Evolutionary conservation across 2,888 invertebrate species (phyloP).

Genomic region (Pterostichus niger): DNA sequence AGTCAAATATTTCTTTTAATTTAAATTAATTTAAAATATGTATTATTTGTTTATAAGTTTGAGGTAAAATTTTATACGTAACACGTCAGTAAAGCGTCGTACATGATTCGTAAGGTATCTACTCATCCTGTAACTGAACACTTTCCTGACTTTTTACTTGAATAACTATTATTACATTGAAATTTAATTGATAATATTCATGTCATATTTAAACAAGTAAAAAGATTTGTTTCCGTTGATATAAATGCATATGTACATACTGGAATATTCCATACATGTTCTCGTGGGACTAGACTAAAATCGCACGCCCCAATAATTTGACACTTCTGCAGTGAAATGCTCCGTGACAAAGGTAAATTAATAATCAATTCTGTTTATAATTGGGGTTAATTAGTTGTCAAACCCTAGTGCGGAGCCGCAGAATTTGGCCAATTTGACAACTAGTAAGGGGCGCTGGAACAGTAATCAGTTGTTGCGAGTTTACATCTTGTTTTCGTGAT

Average conservation of each 20-base stretch:
- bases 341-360: conserved; percentile 66
- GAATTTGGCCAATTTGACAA: conserved; percentile 66
- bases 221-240: too few species aligned
- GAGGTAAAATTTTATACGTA: too few species aligned
- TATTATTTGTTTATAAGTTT: too few species aligned
- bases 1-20: too few species aligned
- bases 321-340: conserved; percentile 65
- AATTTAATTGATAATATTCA: too few species aligned
- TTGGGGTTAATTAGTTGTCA: conserved; percentile 66
- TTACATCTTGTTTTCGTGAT: conserved; percentile 38
- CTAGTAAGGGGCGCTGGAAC: conserved; percentile 20
- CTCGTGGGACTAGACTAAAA: conserved; percentile 30
- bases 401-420: conserved; percentile 55
- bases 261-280: conserved; percentile 11
- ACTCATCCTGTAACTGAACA: too few species aligned
- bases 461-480: conserved; percentile 35
- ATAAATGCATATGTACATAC: conserved; percentile 6
- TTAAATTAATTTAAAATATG: too few species aligned
- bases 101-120: too few species aligned
- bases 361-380: conserved; percentile 66
- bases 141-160: too few species aligned
- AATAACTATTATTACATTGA: too few species aligned
- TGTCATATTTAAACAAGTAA: too few species aligned
- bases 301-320: conserved; percentile 62
- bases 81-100: too few species aligned